Evolutionary conservation across 2,888 invertebrate genomes (phyloP), one percentile per base, ranked within the genome.

Genomic region (Acanthosepion lycidas): DNA sequence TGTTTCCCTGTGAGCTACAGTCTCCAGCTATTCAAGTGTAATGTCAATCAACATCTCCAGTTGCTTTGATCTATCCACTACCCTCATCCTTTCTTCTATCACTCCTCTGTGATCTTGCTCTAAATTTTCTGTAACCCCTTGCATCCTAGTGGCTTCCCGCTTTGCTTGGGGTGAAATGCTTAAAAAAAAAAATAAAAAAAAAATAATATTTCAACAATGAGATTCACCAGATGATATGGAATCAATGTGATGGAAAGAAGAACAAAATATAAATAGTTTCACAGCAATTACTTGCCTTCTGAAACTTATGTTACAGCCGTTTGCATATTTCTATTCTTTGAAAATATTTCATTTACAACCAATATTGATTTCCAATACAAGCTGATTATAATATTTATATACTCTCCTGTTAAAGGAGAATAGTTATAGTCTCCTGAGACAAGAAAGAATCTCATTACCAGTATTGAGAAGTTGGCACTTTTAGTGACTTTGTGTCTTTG

Each of bases 331-430:
- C n/a, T n/a, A n/a, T 78, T 78, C 78, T 33, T 78, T 78, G 78
- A 78, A 78, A 78, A 78, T 28, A n/a, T 78, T n/a, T 15, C 18
- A 78, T 78, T 78, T 15, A 15, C n/a, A 5, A 1, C n/a, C 33
- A 18, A 9, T 78, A 78, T 78, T 78, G 78, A 78, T 78, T 78
- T 78, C 78, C 78, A 78, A 78, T 33, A 78, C n/a, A 78, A 78
- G 15, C n/a, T 78, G 78, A 78, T 78, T 78, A n/a, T 78, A 78
- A n/a, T 78, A 78, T 78, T 78, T 78, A 78, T 78, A 78, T 78
- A 78, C n/a, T 78, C 78, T 78, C 78, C 28, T 5, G n/a, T 78
- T 78, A 78, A 78, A 78, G n/a, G 78, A 78, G 78, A 78, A 78
- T 23, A 78, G 15, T 78, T 78, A 78, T 78, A 12, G 78, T 33